Base-by-base conservation (phyloP, 2,113 vertebrate genomes). In the human (Homo sapiens) region DNA sequence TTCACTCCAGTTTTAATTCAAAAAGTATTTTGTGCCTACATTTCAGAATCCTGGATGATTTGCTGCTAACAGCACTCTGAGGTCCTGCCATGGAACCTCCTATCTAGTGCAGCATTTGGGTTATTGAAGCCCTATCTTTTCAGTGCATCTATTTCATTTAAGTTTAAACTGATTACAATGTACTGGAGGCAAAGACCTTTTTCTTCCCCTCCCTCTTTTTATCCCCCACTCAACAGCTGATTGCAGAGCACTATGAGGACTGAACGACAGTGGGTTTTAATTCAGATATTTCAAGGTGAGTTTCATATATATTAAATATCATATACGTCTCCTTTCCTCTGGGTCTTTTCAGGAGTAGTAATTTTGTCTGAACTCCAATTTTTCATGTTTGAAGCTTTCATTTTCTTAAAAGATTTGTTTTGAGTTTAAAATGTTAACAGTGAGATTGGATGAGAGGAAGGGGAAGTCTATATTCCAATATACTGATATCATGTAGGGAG, bases 271-370 rank as follows among this genome's bases (percentile, higher is more conserved):
- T 90, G 45, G 22, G 25, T 92, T 95, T 96, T 92, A 68, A 89
- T 92, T 94, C 32, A 83, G 23, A 68, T 76, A 92, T 94, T 92
- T 89, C 52, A 97, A 92, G 55, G 50, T 88, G 85, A 97, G 45
- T 83, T 89, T 93, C 72, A 70, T 66, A 45, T 87, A 64, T 80
- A 5, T 81, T 83, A 38, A 84, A 23, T 70, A 66, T 40, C 59
- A 72, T 76, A 66, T n/a, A 59, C 45, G 10, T 93, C 14, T 89
- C 52, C 32, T 40, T 81, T 89, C 11, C 30, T 96, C 6, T 83
- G 13, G 3, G 11, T 64, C 43, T 89, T 61, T 57, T 75, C 16
- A 55, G 27, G 8, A 95, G 22, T 88, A 90, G 17, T 82, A 70
- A 66, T 12, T 94, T 86, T 89, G 61, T 88, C 32, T 64, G 9